phyloP scores from a whole-genome alignment of 2,888 invertebrate genomes.

The Callosobruchus maculatus region DNA sequence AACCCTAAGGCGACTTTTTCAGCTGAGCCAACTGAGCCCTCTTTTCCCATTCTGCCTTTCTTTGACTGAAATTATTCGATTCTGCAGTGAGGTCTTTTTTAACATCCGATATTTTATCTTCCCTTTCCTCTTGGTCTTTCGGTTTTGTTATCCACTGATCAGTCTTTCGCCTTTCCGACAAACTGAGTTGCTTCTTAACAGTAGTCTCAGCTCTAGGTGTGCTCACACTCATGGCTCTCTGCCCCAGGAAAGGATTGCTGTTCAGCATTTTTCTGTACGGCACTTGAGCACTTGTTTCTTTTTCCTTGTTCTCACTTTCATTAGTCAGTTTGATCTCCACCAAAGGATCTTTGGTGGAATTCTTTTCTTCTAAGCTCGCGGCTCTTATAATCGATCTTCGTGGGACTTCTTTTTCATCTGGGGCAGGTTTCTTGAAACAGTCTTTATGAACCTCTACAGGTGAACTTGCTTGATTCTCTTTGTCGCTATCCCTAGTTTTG shows the following conservation, averaged over 20 bases:
- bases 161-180: constrained; percentile 38
- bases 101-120: constrained; percentile 28
- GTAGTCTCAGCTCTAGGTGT: constrained; percentile 30
- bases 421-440: constrained; percentile 27
- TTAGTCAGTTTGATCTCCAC: constrained; percentile 17
- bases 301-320: constrained; percentile 17
- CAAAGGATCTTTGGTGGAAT: constrained; percentile 28
- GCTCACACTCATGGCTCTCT: constrained; percentile 38
- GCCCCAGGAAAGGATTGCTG: constrained; percentile 36
- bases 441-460: constrained; percentile 51
- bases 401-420: background rate
- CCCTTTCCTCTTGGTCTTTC: constrained; percentile 35
- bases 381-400: constrained; percentile 14
- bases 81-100: constrained; percentile 47
- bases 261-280: constrained; percentile 36
- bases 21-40: constrained; percentile 69
- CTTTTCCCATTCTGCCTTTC: constrained; percentile 75
- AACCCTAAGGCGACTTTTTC: constrained; percentile 42
- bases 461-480: constrained; percentile 62
- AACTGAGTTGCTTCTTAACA: constrained; percentile 37
- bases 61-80: constrained; percentile 71
- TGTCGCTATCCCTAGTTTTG: constrained; percentile 68
- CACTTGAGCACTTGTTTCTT: constrained; percentile 2
- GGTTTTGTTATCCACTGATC: constrained; percentile 40
- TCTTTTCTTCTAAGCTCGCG: constrained; percentile 15